Conservation (phyloP, 2,797 vertebrate species). For the Allobates femoralis region DNA sequence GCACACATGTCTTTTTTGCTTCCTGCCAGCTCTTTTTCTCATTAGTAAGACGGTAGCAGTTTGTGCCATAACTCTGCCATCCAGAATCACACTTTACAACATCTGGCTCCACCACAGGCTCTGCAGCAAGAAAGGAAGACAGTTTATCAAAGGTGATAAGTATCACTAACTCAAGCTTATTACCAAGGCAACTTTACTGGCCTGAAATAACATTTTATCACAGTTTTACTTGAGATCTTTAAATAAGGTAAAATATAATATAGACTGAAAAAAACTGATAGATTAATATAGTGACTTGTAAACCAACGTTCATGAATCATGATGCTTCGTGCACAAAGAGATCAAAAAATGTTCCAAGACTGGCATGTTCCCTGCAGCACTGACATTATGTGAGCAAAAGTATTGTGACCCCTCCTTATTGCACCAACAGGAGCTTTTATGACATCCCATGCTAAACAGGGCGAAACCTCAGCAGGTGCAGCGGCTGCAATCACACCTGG, state of each 20-base stretch:
- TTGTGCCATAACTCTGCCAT: constrained; percentile 93
- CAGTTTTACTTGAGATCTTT: background rate
- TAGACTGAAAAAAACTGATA: background rate
- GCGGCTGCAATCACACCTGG: too few species aligned
- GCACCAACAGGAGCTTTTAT: too few species aligned
- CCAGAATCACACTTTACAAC: constrained; percentile 88
- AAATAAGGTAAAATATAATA: background rate
- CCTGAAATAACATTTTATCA: background rate
- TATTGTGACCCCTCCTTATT: too few species aligned
- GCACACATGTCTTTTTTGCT: constrained; percentile 87
- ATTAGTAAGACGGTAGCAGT: constrained; percentile 88
- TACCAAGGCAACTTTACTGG: background rate
- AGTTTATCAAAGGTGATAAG: background rate
- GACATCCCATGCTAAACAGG: too few species aligned
- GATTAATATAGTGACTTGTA: background rate
- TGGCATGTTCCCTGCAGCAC: background rate
- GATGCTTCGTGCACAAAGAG: background rate
- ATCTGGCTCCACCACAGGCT: constrained; percentile 84
- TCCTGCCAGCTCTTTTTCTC: constrained; percentile 90
- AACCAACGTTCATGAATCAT: background rate
- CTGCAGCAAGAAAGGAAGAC: constrained; percentile 70
- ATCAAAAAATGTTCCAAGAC: background rate
- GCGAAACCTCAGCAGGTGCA: too few species aligned
- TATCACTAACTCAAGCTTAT: background rate
- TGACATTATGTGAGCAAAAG: background rate